A percentile compares a stretch with the other conserved stretches of the same genome.
These are phyloP conservation scores for Aldabrachelys gigantea DNA, from an alignment of 2,113 vertebrate genomes.

Conservation along the genomic window DNA sequence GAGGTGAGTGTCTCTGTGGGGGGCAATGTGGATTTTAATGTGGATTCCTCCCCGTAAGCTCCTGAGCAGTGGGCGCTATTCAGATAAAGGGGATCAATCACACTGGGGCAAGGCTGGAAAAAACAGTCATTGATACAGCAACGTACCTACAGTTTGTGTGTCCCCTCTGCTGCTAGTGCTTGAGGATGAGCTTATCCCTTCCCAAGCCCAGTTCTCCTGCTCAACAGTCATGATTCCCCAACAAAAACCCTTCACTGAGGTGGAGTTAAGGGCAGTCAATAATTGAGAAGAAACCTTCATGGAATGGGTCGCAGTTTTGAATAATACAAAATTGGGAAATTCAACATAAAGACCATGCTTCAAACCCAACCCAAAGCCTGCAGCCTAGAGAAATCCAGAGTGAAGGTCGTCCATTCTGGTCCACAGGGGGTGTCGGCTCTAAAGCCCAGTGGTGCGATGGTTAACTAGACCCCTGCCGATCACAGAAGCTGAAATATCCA, in stretches of 20 bases:
- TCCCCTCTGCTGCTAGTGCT: background rate
- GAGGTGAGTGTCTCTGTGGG: constrained; percentile 68
- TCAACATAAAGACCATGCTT: background rate
- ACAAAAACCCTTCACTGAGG: background rate
- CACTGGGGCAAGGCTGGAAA: background rate
- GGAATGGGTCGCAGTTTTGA: background rate
- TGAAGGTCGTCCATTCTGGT: background rate
- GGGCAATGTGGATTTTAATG: rapidly evolving
- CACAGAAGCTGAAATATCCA: background rate
- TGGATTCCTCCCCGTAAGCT: background rate
- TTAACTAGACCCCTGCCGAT: background rate
- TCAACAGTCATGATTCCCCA: background rate
- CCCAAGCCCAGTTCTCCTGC: background rate
- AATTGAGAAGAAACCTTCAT: background rate
- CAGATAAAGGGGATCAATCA: background rate
- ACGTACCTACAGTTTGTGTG: background rate
- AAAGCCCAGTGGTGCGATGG: background rate
- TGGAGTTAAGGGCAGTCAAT: background rate
- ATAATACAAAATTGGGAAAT: background rate
- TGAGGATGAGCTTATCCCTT: background rate
- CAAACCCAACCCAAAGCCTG: background rate
- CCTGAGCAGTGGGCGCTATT: background rate
- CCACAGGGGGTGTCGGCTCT: background rate
- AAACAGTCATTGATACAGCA: background rate
- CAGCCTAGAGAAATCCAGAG: background rate